Base-by-base conservation (phyloP, 2,888 invertebrate species). In the Stramonita haemastoma region DNA sequence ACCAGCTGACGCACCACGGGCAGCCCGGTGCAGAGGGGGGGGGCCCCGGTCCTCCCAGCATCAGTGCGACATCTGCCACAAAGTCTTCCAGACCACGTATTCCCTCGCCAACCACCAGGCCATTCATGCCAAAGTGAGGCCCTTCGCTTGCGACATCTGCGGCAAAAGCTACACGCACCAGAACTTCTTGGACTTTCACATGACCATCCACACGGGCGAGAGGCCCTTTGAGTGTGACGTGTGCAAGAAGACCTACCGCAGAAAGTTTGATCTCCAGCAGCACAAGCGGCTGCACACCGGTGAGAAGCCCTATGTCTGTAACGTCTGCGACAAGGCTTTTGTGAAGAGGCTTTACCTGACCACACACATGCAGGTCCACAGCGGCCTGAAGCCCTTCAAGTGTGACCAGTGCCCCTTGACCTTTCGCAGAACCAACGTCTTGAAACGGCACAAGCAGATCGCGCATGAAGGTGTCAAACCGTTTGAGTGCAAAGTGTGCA, bases 181-280 rank as follows among this genome's bases (percentile, higher is more conserved):
- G 2, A 34, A 32, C n/a, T 46, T 79, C 17, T 32, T 91, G 57
- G 86, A 85, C 34, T 86, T 81, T n/a, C 91, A 91, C 87, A 34
- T 70, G n/a, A 4, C 57, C 0, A 66, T 60, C 0, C 91, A 91
- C 81, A 46, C 36, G 1, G 84, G 57, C 4, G 84, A 57, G 29
- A 85, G 57, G 22, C 81, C 81, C 46, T 46, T 46, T 83, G 46
- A 11, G 26, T 83, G 81, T 46, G 81, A 83, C 46, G 22, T 83
- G 22, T 83, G 81, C 81, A 46, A 83, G 36, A 83, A 83, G 46
- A 83, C 32, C 36, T 83, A 36, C 26, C 22, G 36, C 5, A 36
- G 81, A 46, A 36, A 83, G 5, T 36, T 36, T 46, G 81, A 83
- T 46, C 81, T 83, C 0, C 22, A 83, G 22, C 36, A 36, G 15